Conservation (phyloP, 2,888 invertebrate genomes). For the Diogma glabrata region DNA sequence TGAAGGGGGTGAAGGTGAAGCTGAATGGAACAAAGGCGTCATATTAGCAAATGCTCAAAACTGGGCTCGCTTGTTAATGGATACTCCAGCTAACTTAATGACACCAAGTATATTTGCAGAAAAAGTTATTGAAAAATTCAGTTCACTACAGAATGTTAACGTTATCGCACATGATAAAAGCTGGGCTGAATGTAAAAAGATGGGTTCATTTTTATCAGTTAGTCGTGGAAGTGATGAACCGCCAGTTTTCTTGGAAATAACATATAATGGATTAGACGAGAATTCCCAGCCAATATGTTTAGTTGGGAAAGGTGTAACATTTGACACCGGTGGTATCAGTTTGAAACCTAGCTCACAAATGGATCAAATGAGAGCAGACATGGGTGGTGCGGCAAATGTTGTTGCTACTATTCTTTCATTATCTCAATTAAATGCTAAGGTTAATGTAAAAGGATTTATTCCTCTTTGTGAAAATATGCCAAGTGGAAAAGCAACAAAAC, state of each 20-base stretch:
- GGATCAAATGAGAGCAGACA: constrained; percentile 66
- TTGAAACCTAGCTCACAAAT: constrained; percentile 49
- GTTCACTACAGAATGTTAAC: constrained; percentile 41
- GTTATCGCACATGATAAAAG: constrained; percentile 46
- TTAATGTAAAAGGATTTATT: constrained; percentile 59
- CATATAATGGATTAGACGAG: constrained; percentile 45
- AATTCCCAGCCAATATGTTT: constrained; percentile 47
- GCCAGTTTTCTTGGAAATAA: constrained; percentile 60
- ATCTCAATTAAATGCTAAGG: constrained; percentile 53
- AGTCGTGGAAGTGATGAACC: constrained; percentile 61
- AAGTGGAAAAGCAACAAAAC: constrained; percentile 62
- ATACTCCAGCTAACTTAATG: constrained; percentile 67
- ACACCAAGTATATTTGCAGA: constrained; percentile 70
- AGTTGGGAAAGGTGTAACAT: constrained; percentile 55
- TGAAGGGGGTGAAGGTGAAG: constrained; percentile 51
- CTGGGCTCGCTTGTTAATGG: constrained; percentile 61
- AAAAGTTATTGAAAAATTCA: constrained; percentile 40
- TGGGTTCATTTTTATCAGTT: constrained; percentile 63
- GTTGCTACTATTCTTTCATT: constrained; percentile 58
- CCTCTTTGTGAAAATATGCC: constrained; percentile 75
- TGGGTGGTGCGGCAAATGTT: constrained; percentile 76
- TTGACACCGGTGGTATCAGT: constrained; percentile 62
- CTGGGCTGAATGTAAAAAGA: constrained; percentile 62
- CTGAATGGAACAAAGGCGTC: constrained; percentile 58
- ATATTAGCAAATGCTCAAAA: constrained; percentile 71